Conservation (phyloP, 2,113 vertebrate genomes). For the Stictonetta naevosa region DNA sequence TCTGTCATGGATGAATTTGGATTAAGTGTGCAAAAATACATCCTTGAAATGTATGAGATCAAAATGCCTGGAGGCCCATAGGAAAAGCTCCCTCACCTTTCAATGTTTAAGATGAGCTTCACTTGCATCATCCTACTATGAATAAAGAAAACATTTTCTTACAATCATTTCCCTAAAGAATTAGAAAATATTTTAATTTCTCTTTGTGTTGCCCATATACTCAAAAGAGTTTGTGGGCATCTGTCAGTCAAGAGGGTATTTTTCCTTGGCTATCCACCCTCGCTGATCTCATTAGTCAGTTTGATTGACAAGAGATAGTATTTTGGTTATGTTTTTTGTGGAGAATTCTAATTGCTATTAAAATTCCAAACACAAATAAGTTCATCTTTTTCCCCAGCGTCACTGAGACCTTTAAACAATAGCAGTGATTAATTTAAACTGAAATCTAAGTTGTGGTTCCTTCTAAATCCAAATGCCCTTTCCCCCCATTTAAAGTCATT, state of each 20-base stretch:
- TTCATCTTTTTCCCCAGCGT: constrained; percentile 31
- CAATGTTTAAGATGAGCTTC: background rate
- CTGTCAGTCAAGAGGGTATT: background rate
- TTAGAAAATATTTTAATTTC: background rate
- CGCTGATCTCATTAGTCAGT: background rate
- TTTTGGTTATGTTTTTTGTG: background rate
- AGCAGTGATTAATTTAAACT: constrained; percentile 26
- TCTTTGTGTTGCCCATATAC: background rate
- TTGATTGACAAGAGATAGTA: constrained; percentile 14
- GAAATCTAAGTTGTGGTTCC: constrained; percentile 15
- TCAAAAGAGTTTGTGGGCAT: background rate
- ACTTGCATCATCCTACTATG: accelerated
- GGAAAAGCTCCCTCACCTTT: background rate
- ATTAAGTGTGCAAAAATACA: background rate
- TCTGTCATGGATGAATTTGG: background rate
- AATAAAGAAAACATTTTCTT: background rate
- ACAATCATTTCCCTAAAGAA: background rate
- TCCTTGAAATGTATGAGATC: background rate
- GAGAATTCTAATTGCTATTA: constrained; percentile 9
- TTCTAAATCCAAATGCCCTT: background rate
- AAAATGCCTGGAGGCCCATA: background rate
- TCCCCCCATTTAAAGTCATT: constrained; percentile 3
- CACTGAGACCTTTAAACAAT: constrained; percentile 53
- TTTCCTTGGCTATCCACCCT: background rate
- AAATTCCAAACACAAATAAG: constrained; percentile 21